Evolutionary conservation across 2,888 invertebrate species (phyloP).

Genomic region (Acanthosepion pharaonis): DNA sequence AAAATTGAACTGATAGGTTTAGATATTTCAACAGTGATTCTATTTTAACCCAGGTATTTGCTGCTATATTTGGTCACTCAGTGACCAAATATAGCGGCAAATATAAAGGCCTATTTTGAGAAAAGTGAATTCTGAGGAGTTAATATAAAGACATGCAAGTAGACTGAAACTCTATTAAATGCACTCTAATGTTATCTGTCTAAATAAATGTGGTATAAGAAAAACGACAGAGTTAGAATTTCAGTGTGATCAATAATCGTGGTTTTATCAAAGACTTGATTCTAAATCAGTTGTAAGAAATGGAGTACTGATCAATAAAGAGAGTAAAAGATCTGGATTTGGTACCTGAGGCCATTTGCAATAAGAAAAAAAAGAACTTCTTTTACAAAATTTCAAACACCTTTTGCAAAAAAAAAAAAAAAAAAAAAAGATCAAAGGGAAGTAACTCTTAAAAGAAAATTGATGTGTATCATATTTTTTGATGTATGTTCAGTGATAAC

Average conservation of each 20-base stretch:
- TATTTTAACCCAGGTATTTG: too few relatives aligned
- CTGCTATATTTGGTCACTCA: too few relatives aligned
- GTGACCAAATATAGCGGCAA: too few relatives aligned
- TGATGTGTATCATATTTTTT: neutral
- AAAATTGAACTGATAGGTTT: too few relatives aligned
- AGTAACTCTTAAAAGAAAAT: neutral
- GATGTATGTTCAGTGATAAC: neutral
- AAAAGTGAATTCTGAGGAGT: too few relatives aligned
- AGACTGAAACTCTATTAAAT: too few relatives aligned
- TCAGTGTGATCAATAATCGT: neutral
- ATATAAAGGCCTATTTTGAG: too few relatives aligned
- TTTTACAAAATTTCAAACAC: neutral
- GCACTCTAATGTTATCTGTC: too few relatives aligned
- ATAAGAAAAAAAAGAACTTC: neutral
- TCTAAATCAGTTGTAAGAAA: neutral
- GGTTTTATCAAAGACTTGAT: conserved; percentile 21
- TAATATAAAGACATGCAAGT: too few relatives aligned
- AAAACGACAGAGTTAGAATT: too few relatives aligned
- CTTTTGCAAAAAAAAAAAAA: neutral
- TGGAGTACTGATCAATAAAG: neutral
- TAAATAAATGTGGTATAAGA: too few relatives aligned
- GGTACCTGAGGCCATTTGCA: neutral
- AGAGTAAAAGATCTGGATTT: neutral
- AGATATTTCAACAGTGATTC: too few relatives aligned
- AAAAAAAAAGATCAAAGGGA: neutral